Base-by-base conservation (phyloP, 2,797 vertebrate species). In the Platalea minor region DNA sequence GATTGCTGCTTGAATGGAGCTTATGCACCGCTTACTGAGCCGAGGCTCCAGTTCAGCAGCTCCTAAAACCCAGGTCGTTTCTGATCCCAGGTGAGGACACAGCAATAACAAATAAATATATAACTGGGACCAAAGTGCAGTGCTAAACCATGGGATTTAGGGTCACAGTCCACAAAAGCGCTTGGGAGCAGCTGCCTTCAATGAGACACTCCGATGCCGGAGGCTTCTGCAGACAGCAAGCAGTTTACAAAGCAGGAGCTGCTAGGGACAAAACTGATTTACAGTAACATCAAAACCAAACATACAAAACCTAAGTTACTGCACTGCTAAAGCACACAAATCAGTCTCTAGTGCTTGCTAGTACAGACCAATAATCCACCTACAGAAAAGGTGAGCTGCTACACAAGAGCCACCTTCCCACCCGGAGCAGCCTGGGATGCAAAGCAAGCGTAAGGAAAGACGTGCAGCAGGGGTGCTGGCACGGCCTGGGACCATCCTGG, bases 391-490 rank as follows among this genome's bases (percentile, higher is more conserved):
- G 6, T 0, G 14, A 56, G 46, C 41, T 33, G 81, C 37, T 78
- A 63, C 78, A 54, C 43, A n/a, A 56, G 46, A 57, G 33, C 9
- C 37, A 54, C 43, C 20, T 17, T 54, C 56, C 76, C 56, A 37
- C 26, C 2, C 1, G 41, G 63, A 75, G 17, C 21, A 35, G 33
- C 4, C 50, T 35, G 21, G 41, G 37, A 68, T 9, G 25, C 0
- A 8, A 39, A 63, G 8, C 1, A 0, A 16, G 3, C 3, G 0
- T 3, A 28, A 70, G 46, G 28, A 17, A 63, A 15, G 19, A 13
- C 7, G 31, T 5, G 1, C 6, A 39, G n/a, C 45, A 11, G 10
- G 1, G 25, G 8, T 28, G 45, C 25, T 45, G 64, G 11, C 0
- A 1, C 12, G n/a, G 53, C 20, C 51, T 14, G 24, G 67, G 21